phyloP scores from a whole-genome alignment of 1,140 invertebrate species.

The Hetaerina americana region DNA sequence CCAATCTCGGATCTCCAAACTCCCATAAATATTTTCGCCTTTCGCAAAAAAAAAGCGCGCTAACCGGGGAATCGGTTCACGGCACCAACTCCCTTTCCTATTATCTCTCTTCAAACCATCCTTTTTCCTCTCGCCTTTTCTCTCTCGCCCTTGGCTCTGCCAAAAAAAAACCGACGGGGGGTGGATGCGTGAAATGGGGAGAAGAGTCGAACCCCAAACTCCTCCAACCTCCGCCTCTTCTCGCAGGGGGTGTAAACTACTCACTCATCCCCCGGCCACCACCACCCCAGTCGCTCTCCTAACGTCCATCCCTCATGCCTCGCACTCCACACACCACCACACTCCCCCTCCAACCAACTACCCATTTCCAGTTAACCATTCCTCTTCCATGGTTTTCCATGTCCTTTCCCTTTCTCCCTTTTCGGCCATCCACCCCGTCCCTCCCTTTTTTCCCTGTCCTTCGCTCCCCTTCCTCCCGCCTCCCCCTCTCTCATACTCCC shows the following conservation, averaged over 20 bases:
- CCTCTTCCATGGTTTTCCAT: background rate
- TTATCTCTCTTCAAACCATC: background rate
- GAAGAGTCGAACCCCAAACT: too few relatives aligned
- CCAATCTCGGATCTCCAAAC: background rate
- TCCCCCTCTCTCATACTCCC: too few relatives aligned
- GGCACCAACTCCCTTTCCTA: background rate
- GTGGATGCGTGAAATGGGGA: too few relatives aligned
- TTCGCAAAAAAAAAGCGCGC: background rate
- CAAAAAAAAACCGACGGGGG: too few relatives aligned
- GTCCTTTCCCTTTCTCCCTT: background rate
- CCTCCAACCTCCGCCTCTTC: background rate
- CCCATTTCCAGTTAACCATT: too few relatives aligned
- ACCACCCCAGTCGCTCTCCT: too few relatives aligned
- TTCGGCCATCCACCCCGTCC: too few relatives aligned
- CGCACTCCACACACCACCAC: too few relatives aligned
- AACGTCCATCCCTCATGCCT: too few relatives aligned
- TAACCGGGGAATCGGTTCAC: background rate
- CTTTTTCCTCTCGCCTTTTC: too few relatives aligned
- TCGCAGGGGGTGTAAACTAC: background rate
- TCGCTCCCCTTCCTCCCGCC: background rate
- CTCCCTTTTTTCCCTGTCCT: background rate
- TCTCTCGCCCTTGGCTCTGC: background rate
- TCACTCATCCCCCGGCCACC: background rate
- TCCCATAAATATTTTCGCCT: background rate
- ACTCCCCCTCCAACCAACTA: too few relatives aligned